Evolutionary conservation across 2,888 invertebrate species (phyloP).

Genomic region (Congeria kusceri): DNA sequence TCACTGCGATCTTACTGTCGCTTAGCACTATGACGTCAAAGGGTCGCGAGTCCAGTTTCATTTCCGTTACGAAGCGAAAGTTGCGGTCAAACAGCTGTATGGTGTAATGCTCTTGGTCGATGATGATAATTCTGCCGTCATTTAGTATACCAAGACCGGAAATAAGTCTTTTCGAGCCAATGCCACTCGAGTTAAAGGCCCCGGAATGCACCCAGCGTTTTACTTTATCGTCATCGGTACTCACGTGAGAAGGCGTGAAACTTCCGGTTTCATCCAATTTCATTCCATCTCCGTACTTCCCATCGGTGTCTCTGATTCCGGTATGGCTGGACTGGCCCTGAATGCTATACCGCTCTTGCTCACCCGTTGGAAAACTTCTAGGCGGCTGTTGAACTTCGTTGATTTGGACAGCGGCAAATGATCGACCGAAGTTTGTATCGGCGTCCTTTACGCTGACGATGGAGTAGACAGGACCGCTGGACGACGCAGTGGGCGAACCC

Average conservation of each 20-base stretch:
- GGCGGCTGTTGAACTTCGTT: slow-evolving; percentile 23
- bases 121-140: slow-evolving; percentile 54
- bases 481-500: slow-evolving; percentile 5
- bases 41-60: slow-evolving; percentile 59
- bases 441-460: slow-evolving; percentile 46
- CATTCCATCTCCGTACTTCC: background rate
- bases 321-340: slow-evolving; percentile 13
- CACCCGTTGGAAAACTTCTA: background rate
- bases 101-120: slow-evolving; percentile 61
- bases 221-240: slow-evolving; percentile 44
- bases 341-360: background rate
- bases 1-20: slow-evolving; percentile 58
- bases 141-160: slow-evolving; percentile 46
- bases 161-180: slow-evolving; percentile 48
- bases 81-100: slow-evolving; percentile 49
- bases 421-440: slow-evolving; percentile 50
- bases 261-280: slow-evolving; percentile 25
- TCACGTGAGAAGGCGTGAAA: slow-evolving; percentile 11
- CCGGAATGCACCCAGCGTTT: slow-evolving; percentile 52
- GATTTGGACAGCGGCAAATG: slow-evolving; percentile 62
- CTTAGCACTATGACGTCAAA: slow-evolving; percentile 53
- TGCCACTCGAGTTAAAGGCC: slow-evolving; percentile 52
- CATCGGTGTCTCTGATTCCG: background rate
- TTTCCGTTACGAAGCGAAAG: slow-evolving; percentile 41
- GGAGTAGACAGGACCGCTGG: background rate